Evolutionary conservation across 2,113 vertebrate genomes (phyloP).

Genomic region (Hiodon tergisus): DNA sequence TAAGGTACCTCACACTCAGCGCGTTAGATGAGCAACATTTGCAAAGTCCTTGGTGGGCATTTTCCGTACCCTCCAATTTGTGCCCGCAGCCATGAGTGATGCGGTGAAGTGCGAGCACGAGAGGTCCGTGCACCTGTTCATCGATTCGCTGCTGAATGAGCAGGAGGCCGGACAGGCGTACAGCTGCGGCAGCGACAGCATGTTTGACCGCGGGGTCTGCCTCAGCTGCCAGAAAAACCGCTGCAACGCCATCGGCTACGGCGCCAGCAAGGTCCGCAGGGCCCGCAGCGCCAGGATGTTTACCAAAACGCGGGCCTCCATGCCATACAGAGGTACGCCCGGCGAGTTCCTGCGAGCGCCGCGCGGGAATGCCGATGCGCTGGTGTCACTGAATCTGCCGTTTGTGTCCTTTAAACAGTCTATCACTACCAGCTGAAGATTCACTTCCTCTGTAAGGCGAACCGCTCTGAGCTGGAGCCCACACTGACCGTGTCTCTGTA

Average conservation of each 20-base stretch:
- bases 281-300: constrained; percentile 56
- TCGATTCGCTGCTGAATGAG: constrained; percentile 64
- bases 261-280: constrained; percentile 51
- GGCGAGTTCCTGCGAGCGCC: not conserved
- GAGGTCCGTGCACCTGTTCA: constrained; percentile 67
- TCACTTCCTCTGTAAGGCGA: constrained; percentile 56
- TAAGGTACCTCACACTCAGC: too few relatives aligned
- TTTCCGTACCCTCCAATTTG: not conserved
- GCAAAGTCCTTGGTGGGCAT: too few relatives aligned
- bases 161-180: constrained; percentile 52
- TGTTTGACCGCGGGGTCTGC: constrained; percentile 65
- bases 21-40: too few relatives aligned
- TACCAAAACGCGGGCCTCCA: constrained; percentile 62
- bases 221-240: constrained; percentile 60
- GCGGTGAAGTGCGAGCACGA: constrained; percentile 68
- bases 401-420: constrained; percentile 42
- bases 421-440: constrained; percentile 73
- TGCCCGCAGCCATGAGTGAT: constrained; percentile 52
- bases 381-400: not conserved
- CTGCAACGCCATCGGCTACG: constrained; percentile 65
- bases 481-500: constrained; percentile 54
- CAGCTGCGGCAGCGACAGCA: constrained; percentile 53
- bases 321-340: constrained; percentile 68
- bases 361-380: not conserved
- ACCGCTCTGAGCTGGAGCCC: constrained; percentile 48